Conservation (phyloP, 2,888 invertebrate genomes). For the Blomia tropicalis region DNA sequence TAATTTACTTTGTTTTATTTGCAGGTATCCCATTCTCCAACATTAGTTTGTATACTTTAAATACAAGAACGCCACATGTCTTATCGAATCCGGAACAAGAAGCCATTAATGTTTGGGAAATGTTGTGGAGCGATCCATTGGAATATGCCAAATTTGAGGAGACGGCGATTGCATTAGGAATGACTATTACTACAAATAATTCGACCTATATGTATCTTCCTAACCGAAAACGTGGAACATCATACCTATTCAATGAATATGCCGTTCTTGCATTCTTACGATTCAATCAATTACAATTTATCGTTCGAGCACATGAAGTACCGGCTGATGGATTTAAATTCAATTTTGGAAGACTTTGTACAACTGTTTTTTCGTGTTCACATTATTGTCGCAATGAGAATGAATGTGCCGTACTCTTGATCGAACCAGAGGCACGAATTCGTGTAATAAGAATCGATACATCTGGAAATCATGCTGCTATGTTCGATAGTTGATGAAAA, state of each 20-base stretch:
- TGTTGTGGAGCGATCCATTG: conserved; percentile 54
- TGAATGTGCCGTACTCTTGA: neutral
- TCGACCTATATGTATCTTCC: neutral
- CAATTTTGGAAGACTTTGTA: conserved; percentile 49
- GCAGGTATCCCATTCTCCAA: conserved; percentile 46
- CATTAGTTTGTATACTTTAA: too few species aligned
- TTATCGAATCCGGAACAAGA: conserved; percentile 48
- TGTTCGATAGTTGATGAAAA: too few species aligned
- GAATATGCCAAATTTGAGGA: neutral
- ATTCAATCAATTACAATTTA: neutral
- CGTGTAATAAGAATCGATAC: conserved; percentile 5
- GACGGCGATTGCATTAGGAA: neutral
- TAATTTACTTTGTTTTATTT: conserved; percentile 18
- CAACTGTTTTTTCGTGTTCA: conserved; percentile 47
- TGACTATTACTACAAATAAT: neutral
- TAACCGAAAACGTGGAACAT: neutral
- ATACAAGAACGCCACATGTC: too few species aligned
- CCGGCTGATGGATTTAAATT: conserved; percentile 41
- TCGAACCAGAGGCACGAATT: neutral
- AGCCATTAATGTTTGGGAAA: conserved; percentile 57
- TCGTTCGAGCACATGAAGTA: conserved; percentile 33
- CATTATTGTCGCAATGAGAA: conserved; percentile 22
- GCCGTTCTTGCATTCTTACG: neutral
- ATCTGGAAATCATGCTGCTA: neutral
- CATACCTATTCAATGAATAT: neutral